Conservation (phyloP, 2,888 invertebrate genomes). For the Junonia oenone region DNA sequence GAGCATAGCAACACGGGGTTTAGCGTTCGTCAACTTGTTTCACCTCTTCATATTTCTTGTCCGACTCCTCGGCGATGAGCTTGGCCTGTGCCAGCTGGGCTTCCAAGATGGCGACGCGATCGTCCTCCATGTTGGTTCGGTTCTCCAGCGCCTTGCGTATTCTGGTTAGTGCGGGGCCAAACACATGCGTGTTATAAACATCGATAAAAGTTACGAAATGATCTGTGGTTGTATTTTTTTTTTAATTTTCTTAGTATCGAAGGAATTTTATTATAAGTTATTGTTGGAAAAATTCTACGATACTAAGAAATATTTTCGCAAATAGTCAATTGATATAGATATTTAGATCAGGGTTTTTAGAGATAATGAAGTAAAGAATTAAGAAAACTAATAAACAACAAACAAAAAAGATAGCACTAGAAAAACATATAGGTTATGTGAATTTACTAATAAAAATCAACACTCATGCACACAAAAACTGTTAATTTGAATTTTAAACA, state of each 20-base stretch:
- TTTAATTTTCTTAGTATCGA: background rate
- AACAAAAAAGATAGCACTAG: slow-evolving; percentile 4
- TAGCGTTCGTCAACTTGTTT: slow-evolving; percentile 38
- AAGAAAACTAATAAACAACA: slow-evolving; percentile 5
- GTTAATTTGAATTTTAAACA: background rate
- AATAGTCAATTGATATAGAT: background rate
- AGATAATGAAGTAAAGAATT: slow-evolving; percentile 13
- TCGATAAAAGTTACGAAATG: slow-evolving; percentile 38
- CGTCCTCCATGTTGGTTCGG: slow-evolving; percentile 99
- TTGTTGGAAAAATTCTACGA: background rate
- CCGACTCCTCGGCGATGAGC: slow-evolving; percentile 99
- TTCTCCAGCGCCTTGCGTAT: slow-evolving; percentile 99
- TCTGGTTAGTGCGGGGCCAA: slow-evolving; percentile 83
- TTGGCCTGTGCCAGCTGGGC: slow-evolving; percentile 99
- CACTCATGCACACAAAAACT: slow-evolving; percentile 27
- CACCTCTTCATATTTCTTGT: slow-evolving; percentile 99
- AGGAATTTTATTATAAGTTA: background rate
- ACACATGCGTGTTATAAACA: slow-evolving; percentile 77
- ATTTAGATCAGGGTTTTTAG: slow-evolving; percentile 3
- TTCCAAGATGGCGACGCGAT: slow-evolving; percentile 98
- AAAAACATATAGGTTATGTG: slow-evolving; percentile 21
- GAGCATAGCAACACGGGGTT: background rate
- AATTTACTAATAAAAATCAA: slow-evolving; percentile 17
- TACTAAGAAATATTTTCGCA: slow-evolving; percentile 2
- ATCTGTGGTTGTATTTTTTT: slow-evolving; percentile 14